Percentiles rank a stretch among this genome's conserved stretches.
phyloP scores from a whole-genome alignment of 2,113 vertebrate species.

The Chascanopsetta lugubris region DNA sequence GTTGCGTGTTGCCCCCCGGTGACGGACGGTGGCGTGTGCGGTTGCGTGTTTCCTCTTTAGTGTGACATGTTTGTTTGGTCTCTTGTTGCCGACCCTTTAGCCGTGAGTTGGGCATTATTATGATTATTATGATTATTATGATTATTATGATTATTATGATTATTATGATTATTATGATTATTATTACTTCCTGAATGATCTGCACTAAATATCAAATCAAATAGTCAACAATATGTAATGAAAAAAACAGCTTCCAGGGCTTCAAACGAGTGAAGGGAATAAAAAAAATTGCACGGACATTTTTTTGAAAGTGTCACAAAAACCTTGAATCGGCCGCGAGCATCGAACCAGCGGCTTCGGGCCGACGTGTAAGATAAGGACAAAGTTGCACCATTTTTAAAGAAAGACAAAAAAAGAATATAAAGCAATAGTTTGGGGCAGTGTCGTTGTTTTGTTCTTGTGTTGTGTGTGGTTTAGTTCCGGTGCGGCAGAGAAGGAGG shows the following conservation, averaged over 20 bases:
- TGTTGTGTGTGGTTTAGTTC: slow-evolving; percentile 89
- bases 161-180: too few relatives aligned
- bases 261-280: slow-evolving; percentile 92
- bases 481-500: slow-evolving; percentile 80
- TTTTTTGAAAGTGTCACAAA: slow-evolving; percentile 91
- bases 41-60: slow-evolving; percentile 85
- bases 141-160: too few relatives aligned
- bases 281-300: slow-evolving; percentile 89
- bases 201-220: slow-evolving; percentile 90
- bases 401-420: slow-evolving; percentile 82
- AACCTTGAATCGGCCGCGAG: slow-evolving; percentile 86
- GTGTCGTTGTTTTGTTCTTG: slow-evolving; percentile 89
- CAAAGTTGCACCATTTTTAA: slow-evolving; percentile 96
- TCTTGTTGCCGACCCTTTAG: slow-evolving; percentile 85
- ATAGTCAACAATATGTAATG: slow-evolving; percentile 73
- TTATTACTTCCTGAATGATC: slow-evolving; percentile 95
- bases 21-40: slow-evolving; percentile 54
- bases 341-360: slow-evolving; percentile 91
- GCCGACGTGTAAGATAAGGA: slow-evolving; percentile 89
- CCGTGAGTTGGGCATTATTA: slow-evolving; percentile 98
- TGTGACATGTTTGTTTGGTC: slow-evolving; percentile 67
- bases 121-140: too few relatives aligned
- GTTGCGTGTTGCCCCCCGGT: too few relatives aligned
- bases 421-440: slow-evolving; percentile 99
- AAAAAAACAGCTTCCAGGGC: slow-evolving; percentile 89